Base-by-base conservation (phyloP, 2,797 vertebrate genomes). In the Bradypus variegatus region DNA sequence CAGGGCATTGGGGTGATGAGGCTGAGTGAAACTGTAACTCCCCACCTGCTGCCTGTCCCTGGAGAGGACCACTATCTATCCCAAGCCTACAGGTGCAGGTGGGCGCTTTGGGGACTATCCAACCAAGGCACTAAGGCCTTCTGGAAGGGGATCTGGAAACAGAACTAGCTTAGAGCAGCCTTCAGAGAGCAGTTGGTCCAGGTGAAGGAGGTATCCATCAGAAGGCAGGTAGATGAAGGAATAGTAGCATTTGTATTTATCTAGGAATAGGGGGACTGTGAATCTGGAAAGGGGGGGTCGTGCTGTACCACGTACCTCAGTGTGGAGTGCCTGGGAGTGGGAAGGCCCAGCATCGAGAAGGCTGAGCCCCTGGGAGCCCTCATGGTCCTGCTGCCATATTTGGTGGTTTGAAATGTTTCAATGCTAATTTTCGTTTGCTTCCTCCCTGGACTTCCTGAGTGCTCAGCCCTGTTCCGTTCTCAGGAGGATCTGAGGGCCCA, bases 231-330 rank as follows among this genome's bases (percentile, higher is more conserved):
- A 9, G 38, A 18, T 15, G 18, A 23, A 6, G 31, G 60, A 67
- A 18, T 48, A 4, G 1, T 1, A 7, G 58, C 4, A 1, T 50
- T 81, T 33, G 13, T 55, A 4, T 73, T 82, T 60, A 53, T 29
- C 65, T 86, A 76, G 83, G 84, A 86, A 62, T 0, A 33, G 69
- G 62, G 48, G 21, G 31, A 23, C 16, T 12, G 5, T 48, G 76
- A 8, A 7, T 15, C 13, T 64, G 58, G 41, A 48, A 19, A 45
- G 78, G 76, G 36, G 36, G 14, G 6, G 5, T 77, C 65, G 2
- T 38, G 7, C 58, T 19, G 3, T n/a, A n/a, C n/a, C n/a, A n/a
- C 0, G 0, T 60, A 11, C 18, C 8, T 85, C 27, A 23, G 3
- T 18, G 13, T 38, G 15, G 58, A 69, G 41, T 50, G 31, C 36